Conservation (phyloP, 2,797 vertebrate species). For the Yasuhikotakia modesta region DNA sequence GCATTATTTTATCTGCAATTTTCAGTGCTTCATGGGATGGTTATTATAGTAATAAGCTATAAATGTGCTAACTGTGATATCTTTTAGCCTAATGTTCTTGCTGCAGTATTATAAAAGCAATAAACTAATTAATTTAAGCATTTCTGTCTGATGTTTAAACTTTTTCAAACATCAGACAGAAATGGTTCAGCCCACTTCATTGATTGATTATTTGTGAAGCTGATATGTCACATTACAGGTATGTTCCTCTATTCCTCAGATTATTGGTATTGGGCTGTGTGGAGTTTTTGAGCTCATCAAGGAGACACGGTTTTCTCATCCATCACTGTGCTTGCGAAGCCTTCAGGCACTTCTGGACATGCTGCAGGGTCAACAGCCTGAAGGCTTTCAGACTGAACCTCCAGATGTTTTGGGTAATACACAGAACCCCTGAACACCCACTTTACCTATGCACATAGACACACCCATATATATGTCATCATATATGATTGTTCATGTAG, state of each 20-base stretch:
- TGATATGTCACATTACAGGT: not conserved
- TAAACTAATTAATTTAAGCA: no score
- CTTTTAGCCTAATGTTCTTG: no score
- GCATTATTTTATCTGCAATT: no score
- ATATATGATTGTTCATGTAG: no score
- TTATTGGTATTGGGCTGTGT: constrained; percentile 93
- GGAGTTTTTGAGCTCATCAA: constrained; percentile 99
- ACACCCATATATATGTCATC: not conserved
- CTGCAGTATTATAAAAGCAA: no score
- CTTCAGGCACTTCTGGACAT: constrained; percentile 96
- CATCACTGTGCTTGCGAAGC: constrained; percentile 94
- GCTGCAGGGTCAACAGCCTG: constrained; percentile 96
- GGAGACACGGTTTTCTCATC: constrained; percentile 97
- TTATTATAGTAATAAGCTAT: no score
- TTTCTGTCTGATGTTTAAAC: no score
- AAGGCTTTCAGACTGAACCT: constrained; percentile 95
- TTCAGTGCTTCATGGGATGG: no score
- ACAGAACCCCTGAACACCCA: not conserved
- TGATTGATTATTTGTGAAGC: no score
- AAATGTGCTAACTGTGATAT: no score
- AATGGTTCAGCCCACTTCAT: no score
- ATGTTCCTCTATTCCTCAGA: constrained; percentile 65
- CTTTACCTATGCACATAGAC: not conserved
- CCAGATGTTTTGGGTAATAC: constrained; percentile 93
- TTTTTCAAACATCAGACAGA: no score